A percentile compares a stretch with the other conserved stretches of the same genome.
phyloP scores from a whole-genome alignment of 2,113 vertebrate species.

The Dromiciops gliroides region DNA sequence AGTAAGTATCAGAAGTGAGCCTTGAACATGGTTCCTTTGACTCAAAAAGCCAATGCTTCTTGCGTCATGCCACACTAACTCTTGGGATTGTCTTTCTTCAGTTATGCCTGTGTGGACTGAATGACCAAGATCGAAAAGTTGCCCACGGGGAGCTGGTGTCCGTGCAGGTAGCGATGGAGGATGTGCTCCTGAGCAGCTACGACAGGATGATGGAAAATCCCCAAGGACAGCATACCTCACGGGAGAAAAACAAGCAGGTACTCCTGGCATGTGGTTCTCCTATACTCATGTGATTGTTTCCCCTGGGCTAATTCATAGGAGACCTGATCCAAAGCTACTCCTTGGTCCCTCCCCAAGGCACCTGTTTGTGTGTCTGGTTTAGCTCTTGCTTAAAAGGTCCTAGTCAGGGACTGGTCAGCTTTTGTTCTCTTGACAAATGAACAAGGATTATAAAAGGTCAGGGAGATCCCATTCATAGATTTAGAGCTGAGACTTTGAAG shows the following conservation, averaged over 20 bases:
- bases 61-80: neutral
- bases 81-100: conserved; percentile 55
- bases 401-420: neutral
- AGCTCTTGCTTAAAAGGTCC: neutral
- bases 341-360: neutral
- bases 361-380: neutral
- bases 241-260: conserved; percentile 65
- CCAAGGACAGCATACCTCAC: conserved; percentile 4
- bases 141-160: conserved; percentile 82
- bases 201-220: conserved; percentile 14
- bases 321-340: neutral
- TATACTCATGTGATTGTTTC: neutral
- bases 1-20: neutral
- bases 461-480: neutral
- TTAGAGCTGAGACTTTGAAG: neutral
- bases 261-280: neutral
- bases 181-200: conserved; percentile 77
- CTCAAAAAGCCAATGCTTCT: neutral
- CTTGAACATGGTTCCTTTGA: neutral
- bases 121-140: conserved; percentile 71
- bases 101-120: conserved; percentile 85
- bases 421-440: conserved; percentile 26
- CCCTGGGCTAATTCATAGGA: neutral
- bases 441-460: neutral
- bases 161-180: conserved; percentile 83